phyloP scores from a whole-genome alignment of 2,888 invertebrate genomes.

The Gibbula magus region DNA sequence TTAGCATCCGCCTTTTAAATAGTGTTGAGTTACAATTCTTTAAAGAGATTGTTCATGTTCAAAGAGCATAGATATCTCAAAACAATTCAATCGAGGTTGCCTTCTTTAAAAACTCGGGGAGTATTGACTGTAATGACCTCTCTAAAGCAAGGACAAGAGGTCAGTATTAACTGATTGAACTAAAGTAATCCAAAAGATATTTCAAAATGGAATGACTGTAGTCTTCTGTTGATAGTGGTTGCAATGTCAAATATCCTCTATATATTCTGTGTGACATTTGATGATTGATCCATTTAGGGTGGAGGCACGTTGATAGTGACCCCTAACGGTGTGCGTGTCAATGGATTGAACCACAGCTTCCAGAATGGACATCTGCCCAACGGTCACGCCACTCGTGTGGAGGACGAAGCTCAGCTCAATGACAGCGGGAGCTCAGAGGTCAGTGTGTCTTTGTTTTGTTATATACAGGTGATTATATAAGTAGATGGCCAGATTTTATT shows the following conservation, averaged over 20 bases:
- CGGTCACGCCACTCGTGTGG: conserved; percentile 42
- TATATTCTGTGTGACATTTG: not conserved
- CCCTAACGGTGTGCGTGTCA: conserved; percentile 60
- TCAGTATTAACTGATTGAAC: not conserved
- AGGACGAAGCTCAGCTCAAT: not conserved
- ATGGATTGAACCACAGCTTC: conserved; percentile 55
- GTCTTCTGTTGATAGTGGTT: no score
- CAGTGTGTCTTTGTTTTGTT: not conserved
- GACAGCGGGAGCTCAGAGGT: conserved; percentile 2
- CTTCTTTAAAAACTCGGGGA: not conserved
- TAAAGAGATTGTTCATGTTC: no score
- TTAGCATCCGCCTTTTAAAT: no score
- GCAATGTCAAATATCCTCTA: no score
- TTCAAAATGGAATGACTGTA: no score
- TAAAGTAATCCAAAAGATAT: no score
- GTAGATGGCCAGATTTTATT: no score
- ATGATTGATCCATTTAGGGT: conserved; percentile 48
- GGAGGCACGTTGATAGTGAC: conserved; percentile 63
- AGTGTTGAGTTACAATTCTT: no score
- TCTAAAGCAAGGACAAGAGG: no score
- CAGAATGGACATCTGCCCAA: conserved; percentile 59
- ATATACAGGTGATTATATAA: no score
- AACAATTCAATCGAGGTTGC: not conserved
- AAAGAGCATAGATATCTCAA: no score
- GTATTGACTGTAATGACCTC: no score